Evolutionary conservation across 1,140 invertebrate species (phyloP), one percentile per base, ranked within the genome.

Genomic region (Teleogryllus occipitalis): DNA sequence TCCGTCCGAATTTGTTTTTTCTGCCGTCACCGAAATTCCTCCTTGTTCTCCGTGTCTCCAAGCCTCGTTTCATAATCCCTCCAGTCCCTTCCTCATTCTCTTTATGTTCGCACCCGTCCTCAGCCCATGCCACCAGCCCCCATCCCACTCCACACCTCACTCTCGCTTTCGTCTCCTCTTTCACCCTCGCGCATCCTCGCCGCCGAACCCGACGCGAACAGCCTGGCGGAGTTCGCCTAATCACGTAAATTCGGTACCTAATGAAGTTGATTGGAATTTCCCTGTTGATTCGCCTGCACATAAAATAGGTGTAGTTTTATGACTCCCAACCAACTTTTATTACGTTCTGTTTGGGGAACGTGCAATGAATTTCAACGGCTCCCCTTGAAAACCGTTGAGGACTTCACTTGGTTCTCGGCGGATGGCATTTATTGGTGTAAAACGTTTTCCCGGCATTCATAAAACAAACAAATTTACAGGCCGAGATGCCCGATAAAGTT

Each of bases 201-300:
- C 27, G 27, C 27, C 27, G 27, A 39, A 5, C 27, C 27, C 27
- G 27, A 39, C 27, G 27, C 27, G 27, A 39, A 39, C 10, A 65
- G 54, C 7, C 10, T 7, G 10, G 10, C 54, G 54, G 54, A 7
- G 10, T 65, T 10, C 54, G 54, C 18, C 54, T 65, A 65, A 65
- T 65, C 54, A 65, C 54, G 54, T 65, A 65, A 65, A 65, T 65
- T 65, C 54, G 10, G 10, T 18, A 65, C 18, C 54, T 65, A 65
- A 65, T 65, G 54, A 65, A 65, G 54, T 65, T 65, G 54, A 65
- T 65, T 65, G 54, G 54, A 65, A 65, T 65, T 65, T 65, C 54
- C 18, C 7, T 14, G 54, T 65, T 65, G 54, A 65, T 65, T 65
- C 54, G 54, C 54, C 18, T 10, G 54, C 54, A 65, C 54, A 65